Evolutionary conservation across 2,888 invertebrate species (phyloP).

Genomic region (Quadroppia sp.): DNA sequence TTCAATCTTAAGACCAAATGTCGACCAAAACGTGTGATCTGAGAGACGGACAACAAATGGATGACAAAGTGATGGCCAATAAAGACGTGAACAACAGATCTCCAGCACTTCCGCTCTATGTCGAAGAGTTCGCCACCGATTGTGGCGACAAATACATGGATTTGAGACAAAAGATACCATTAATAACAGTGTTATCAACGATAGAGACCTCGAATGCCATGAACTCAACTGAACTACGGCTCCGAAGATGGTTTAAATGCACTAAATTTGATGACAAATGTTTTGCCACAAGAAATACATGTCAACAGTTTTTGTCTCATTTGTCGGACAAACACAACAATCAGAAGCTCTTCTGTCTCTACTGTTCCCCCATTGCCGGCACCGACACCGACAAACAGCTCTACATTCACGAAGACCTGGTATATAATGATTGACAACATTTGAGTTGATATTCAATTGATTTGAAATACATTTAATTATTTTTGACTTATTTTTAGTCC

Average conservation of each 20-base stretch:
- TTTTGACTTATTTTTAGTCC: background rate
- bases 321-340: conserved; percentile 29
- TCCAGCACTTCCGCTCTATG: background rate
- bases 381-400: conserved; percentile 7
- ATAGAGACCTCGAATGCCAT: background rate
- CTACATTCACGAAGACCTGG: conserved; percentile 22
- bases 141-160: background rate
- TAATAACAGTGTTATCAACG: background rate
- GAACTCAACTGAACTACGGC: conserved; percentile 30
- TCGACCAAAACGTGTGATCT: too few species aligned
- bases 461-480: too few species aligned
- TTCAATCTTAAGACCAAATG: too few species aligned
- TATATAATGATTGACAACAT: background rate
- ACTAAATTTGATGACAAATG: conserved; percentile 22
- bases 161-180: conserved; percentile 9
- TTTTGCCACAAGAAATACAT: conserved; percentile 27
- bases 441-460: conserved; percentile 9
- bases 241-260: conserved; percentile 29
- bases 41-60: too few species aligned
- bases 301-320: conserved; percentile 19
- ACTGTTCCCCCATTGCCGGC: background rate
- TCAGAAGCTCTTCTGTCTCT: conserved; percentile 15
- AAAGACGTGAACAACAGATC: too few species aligned
- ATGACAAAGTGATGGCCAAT: too few species aligned
- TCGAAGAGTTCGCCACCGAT: conserved; percentile 1